These are phyloP conservation scores for Pycnomerus fuliginosus DNA, from an alignment of 2,888 invertebrate genomes.

Conservation along the genomic window DNA sequence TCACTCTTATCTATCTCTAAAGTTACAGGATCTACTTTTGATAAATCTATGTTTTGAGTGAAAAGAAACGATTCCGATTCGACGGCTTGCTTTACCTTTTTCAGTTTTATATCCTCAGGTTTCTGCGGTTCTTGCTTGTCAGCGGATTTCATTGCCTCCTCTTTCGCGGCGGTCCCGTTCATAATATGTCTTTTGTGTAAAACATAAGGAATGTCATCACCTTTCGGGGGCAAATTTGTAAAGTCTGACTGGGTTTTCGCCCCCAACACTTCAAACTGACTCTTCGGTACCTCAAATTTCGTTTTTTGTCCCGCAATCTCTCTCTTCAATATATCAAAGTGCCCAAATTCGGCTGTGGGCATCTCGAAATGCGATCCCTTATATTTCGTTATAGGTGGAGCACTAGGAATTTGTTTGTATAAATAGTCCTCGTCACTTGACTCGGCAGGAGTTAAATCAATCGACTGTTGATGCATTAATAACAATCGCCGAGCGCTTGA, in stretches of 20 bases:
- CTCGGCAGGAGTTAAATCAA: slow-evolving; percentile 80
- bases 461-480: slow-evolving; percentile 82
- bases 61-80: slow-evolving; percentile 60
- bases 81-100: slow-evolving; percentile 37
- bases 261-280: slow-evolving; percentile 66
- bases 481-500: slow-evolving; percentile 75
- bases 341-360: slow-evolving; percentile 58
- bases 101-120: slow-evolving; percentile 45
- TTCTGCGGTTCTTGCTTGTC: slow-evolving; percentile 50
- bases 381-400: slow-evolving; percentile 70
- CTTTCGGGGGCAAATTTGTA: slow-evolving; percentile 54
- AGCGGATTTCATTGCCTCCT: slow-evolving; percentile 31
- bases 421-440: slow-evolving; percentile 82
- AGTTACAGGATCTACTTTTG: slow-evolving; percentile 71
- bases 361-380: slow-evolving; percentile 51
- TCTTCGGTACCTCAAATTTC: slow-evolving; percentile 71
- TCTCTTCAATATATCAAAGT: slow-evolving; percentile 62
- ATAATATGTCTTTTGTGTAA: slow-evolving; percentile 82
- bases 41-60: slow-evolving; percentile 73
- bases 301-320: slow-evolving; percentile 58
- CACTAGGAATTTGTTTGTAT: slow-evolving; percentile 71
- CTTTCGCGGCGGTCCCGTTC: slow-evolving; percentile 74
- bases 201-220: slow-evolving; percentile 80
- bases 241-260: slow-evolving; percentile 53
- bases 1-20: slow-evolving; percentile 69